phyloP scores from a whole-genome alignment of 2,888 invertebrate genomes.

The Thyatira batis region DNA sequence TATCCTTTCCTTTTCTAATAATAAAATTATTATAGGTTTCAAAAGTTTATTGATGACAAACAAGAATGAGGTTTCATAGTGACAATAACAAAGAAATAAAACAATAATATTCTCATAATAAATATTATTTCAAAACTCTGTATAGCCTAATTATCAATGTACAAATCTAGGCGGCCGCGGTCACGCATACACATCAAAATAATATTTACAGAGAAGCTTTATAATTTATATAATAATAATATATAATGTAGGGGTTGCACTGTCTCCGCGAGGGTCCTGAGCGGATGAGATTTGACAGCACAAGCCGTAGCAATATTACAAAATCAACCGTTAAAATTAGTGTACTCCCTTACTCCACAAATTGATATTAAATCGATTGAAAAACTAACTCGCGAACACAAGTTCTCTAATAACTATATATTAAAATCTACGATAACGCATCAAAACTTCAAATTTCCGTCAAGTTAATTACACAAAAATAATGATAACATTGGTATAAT shows the following conservation, averaged over 20 bases:
- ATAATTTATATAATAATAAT: conserved; percentile 33
- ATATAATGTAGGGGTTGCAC: conserved; percentile 40
- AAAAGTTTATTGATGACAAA: background rate
- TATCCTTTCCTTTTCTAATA: background rate
- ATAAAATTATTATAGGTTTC: background rate
- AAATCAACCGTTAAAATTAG: conserved; percentile 48
- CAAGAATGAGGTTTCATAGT: background rate
- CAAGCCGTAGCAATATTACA: conserved; percentile 43
- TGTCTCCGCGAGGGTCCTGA: conserved; percentile 20
- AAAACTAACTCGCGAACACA: conserved; percentile 21
- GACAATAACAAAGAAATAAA: conserved; percentile 33
- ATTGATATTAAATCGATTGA: conserved; percentile 36
- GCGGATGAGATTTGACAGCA: conserved; percentile 31
- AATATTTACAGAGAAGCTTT: conserved; percentile 75
- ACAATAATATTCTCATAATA: conserved; percentile 62
- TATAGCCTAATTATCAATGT: conserved; percentile 54
- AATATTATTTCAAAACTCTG: conserved; percentile 78
- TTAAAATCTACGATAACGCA: conserved; percentile 42
- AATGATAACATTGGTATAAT: conserved; percentile 48
- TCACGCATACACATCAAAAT: conserved; percentile 63
- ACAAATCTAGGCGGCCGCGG: conserved; percentile 48
- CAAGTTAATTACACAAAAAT: conserved; percentile 53
- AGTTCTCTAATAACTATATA: conserved; percentile 34
- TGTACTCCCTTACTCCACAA: conserved; percentile 48
- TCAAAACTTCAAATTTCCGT: conserved; percentile 31